Base-by-base conservation (phyloP, 2,113 vertebrate species). In the Crocuta crocuta region DNA sequence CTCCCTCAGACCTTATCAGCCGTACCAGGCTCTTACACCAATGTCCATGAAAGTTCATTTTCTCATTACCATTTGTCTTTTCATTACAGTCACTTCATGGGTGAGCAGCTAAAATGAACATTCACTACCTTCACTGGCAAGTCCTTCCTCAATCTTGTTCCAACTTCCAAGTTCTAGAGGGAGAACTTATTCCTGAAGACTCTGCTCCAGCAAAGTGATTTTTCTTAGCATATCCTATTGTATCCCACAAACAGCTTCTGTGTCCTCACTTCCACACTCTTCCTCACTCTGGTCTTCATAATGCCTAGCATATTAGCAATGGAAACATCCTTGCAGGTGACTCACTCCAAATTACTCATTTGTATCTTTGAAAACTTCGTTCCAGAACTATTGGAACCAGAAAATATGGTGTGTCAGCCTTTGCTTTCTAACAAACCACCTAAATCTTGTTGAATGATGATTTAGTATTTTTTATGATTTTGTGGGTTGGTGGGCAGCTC, bases 111-210 rank as follows among this genome's bases (percentile, higher is more conserved):
- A 83, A 89, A 94, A 58, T 87, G 28, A 82, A 84, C 28, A 81
- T 19, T 95, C 73, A 68, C 61, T 39, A 91, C 23, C 2, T 43
- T 33, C 68, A 39, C 9, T 53, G 13, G 15, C 6, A 84, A 73
- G 26, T 82, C 26, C 11, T 80, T 74, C 43, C 43, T 91, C 79
- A 48, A 28, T 82, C 55, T 91, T 63, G 35, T 74, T 94, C 73
- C 92, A 91, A 84, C n/a, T 35, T 86, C 39, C 39, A 39, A 39
- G 39, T 93, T 94, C 81, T 50, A 91, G 66, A 97, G 63, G 68
- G 55, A 81, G 33, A 78, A 73, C 16, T 58, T 71, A 86, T 89
- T 80, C 39, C 61, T 82, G 39, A 95, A 93, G 80, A 68, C 31
- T 89, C 43, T 85, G 21, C 8, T 81, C n/a, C 10, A 86, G 16